Evolutionary conservation across 2,797 vertebrate species (phyloP).

Genomic region (Nasua narica): DNA sequence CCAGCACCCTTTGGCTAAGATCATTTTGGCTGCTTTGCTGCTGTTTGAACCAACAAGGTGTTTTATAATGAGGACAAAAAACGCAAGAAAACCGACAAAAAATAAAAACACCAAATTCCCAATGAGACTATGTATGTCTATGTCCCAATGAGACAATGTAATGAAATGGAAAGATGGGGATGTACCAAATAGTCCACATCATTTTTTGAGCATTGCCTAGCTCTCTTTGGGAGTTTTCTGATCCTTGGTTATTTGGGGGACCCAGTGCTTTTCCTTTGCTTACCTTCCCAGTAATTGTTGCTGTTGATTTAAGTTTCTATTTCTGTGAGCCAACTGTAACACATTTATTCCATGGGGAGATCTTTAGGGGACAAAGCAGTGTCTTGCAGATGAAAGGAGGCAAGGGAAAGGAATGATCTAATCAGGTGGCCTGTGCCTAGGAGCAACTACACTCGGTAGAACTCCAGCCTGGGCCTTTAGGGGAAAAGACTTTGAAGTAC

Average conservation of each 20-base stretch:
- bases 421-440: not conserved
- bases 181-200: not conserved
- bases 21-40: not conserved
- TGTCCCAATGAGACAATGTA: no score
- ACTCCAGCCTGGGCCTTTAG: not conserved
- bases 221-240: not conserved
- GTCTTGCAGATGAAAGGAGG: not conserved
- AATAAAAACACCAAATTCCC: not conserved
- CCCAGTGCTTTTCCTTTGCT: not conserved
- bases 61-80: not conserved
- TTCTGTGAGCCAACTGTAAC: not conserved
- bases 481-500: not conserved
- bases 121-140: no score
- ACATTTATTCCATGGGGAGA: not conserved
- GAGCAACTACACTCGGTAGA: not conserved
- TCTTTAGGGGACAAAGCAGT: not conserved
- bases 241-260: not conserved
- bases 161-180: not conserved
- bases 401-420: not conserved
- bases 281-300: not conserved
- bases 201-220: not conserved
- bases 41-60: not conserved
- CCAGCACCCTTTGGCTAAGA: not conserved
- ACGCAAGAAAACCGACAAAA: not conserved
- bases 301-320: not conserved